Evolutionary conservation across 2,797 vertebrate genomes (phyloP).

Genomic region (Sebastes hubbsi): DNA sequence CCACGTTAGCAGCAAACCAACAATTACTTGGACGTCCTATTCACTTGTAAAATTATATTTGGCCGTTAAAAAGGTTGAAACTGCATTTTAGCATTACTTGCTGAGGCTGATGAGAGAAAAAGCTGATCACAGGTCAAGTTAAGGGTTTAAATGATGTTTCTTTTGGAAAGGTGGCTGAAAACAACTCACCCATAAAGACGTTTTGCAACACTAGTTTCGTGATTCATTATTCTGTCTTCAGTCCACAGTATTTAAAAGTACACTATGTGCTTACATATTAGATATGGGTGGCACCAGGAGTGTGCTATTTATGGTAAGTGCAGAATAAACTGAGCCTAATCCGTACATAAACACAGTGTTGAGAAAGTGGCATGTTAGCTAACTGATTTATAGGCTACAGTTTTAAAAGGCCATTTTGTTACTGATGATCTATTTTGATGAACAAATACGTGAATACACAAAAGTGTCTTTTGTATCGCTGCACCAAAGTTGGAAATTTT

Average conservation of each 20-base stretch:
- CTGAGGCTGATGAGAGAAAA: constrained; percentile 2
- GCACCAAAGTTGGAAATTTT: not conserved
- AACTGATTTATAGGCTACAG: not conserved
- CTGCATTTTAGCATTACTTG: not conserved
- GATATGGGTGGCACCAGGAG: not conserved
- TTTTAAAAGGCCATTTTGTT: not conserved
- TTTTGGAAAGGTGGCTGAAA: not conserved
- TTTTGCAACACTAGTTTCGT: not conserved
- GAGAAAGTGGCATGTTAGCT: not conserved
- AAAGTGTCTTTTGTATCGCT: not conserved
- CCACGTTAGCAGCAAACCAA: constrained; percentile 14
- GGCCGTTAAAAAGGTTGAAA: not conserved
- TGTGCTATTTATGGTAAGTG: not conserved
- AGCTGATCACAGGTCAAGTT: not conserved
- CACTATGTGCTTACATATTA: not conserved
- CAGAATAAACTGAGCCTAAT: constrained; percentile 1
- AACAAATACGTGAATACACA: not conserved
- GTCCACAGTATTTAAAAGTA: not conserved
- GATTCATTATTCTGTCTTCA: not conserved
- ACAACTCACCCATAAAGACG: not conserved
- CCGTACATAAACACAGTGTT: not conserved
- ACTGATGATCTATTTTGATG: not conserved
- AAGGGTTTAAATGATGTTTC: not conserved
- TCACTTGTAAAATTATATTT: not conserved
- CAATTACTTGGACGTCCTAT: not conserved